Base-by-base conservation (phyloP, 2,113 vertebrate species). In the Sakesphorus luctuosus region DNA sequence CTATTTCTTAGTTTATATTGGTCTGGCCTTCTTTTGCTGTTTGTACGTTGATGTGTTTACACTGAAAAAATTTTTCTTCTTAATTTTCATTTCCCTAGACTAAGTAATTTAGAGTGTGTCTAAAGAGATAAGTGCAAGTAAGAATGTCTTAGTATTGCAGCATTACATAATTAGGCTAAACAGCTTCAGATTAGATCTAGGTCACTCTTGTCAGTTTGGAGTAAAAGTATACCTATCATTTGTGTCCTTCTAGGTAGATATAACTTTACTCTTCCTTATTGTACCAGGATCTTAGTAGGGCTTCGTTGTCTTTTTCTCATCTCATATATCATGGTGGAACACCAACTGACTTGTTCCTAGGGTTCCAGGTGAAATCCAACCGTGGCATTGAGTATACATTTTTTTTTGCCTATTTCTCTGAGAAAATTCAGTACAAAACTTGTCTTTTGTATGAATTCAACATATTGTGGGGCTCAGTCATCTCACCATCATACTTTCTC, bases 351-450 rank as follows among this genome's bases (percentile, higher is more conserved):
- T 11, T 47, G 12, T 26, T 18, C 28, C 20, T 38, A 29, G 7
- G 58, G n/a, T 26, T 63, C 13, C 31, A 50, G 4, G 4, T 38
- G 20, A 58, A 82, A 24, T 43, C 10, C n/a, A 74, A 71, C 6
- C 6, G 13, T 17, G 13, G 7, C 8, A 47, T 7, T 0, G 1
- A 65, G 5, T 35, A 66, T 58, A 36, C 5, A 47, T 15, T 28
- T 33, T 50, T 38, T 85, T 68, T 66, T 11, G 29, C 7, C 3
- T 55, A 6, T 47, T 24, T 92, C 8, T 44, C 44, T 43, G 65
- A 46, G 14, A 26, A 81, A 85, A 80, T n/a, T 24, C 4, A 62
- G 12, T 17, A 73, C 4, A 59, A 71, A 90, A 78, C 35, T 74
- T 55, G 23, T 28, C 12, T 88, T 67, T 61, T 7, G 3, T 46